Evolutionary conservation across 2,888 invertebrate genomes (phyloP).

Genomic region (Spicauda simplicius): DNA sequence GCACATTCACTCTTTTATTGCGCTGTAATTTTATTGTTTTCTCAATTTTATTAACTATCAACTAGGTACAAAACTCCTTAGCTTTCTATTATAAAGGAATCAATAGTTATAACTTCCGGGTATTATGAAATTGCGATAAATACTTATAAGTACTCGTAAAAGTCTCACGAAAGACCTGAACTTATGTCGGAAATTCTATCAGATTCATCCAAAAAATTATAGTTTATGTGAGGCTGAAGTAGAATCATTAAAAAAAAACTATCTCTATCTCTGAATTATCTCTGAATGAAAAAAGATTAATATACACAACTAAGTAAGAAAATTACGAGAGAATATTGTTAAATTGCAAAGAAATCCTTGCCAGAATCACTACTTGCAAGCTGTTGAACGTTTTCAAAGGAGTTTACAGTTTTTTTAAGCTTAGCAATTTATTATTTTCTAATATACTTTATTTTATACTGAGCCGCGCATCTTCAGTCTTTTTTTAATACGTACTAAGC

Average conservation of each 20-base stretch:
- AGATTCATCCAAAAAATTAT: too few relatives aligned
- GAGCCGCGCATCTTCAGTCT: slow-evolving; percentile 49
- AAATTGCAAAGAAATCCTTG: slow-evolving; percentile 16
- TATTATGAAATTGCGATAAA: background rate
- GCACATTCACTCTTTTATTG: slow-evolving; percentile 82
- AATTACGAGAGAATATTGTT: slow-evolving; percentile 3
- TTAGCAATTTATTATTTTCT: slow-evolving; percentile 64
- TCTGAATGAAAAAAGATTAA: too few relatives aligned
- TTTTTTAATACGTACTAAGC: slow-evolving; percentile 45
- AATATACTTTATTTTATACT: slow-evolving; percentile 59
- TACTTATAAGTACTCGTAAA: background rate
- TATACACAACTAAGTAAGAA: too few relatives aligned
- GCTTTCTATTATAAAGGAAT: slow-evolving; percentile 55
- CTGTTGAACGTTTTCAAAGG: slow-evolving; percentile 70
- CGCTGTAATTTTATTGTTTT: slow-evolving; percentile 85
- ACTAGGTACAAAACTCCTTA: slow-evolving; percentile 65
- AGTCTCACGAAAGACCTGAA: too few relatives aligned
- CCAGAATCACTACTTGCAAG: slow-evolving; percentile 47
- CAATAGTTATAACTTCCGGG: slow-evolving; percentile 49
- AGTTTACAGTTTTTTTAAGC: slow-evolving; percentile 67
- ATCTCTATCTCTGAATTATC: too few relatives aligned
- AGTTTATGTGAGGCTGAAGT: too few relatives aligned
- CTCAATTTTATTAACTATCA: slow-evolving; percentile 85
- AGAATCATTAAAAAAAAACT: too few relatives aligned
- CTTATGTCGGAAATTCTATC: too few relatives aligned